A percentile compares a stretch with the other conserved stretches of the same genome.
Conservation (phyloP, 2,888 invertebrate species). For the Thysanoteuthis rhombus region DNA sequence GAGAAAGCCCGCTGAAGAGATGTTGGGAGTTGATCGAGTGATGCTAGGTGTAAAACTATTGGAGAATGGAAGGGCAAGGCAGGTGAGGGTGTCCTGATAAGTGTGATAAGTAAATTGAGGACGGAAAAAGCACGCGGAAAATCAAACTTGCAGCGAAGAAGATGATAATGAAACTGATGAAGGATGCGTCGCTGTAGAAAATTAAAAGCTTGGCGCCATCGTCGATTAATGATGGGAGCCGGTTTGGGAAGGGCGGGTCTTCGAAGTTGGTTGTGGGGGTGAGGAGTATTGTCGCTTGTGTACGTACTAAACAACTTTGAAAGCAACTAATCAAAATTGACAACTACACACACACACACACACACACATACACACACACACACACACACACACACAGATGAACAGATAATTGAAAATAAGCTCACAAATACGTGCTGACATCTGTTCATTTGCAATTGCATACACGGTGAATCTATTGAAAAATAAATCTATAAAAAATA, state of each 20-base stretch:
- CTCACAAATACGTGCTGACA: not conserved
- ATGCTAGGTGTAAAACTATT: not conserved
- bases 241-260: not conserved
- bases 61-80: not conserved
- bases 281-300: not conserved
- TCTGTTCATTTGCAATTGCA: not conserved
- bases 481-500: no score
- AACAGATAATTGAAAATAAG: not conserved
- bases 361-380: not conserved
- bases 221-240: not conserved
- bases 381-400: not conserved
- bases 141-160: not conserved
- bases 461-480: no score
- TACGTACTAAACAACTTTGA: not conserved
- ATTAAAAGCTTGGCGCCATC: not conserved
- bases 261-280: not conserved
- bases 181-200: not conserved
- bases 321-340: not conserved
- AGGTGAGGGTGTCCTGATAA: not conserved
- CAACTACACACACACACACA: not conserved
- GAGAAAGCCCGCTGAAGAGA: not conserved
- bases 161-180: not conserved
- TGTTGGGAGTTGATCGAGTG: not conserved
- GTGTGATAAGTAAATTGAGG: conserved; percentile 12
- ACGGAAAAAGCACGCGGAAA: not conserved